Evolutionary conservation across 2,888 invertebrate genomes (phyloP).

Genomic region (Netelia fuscicornis): DNA sequence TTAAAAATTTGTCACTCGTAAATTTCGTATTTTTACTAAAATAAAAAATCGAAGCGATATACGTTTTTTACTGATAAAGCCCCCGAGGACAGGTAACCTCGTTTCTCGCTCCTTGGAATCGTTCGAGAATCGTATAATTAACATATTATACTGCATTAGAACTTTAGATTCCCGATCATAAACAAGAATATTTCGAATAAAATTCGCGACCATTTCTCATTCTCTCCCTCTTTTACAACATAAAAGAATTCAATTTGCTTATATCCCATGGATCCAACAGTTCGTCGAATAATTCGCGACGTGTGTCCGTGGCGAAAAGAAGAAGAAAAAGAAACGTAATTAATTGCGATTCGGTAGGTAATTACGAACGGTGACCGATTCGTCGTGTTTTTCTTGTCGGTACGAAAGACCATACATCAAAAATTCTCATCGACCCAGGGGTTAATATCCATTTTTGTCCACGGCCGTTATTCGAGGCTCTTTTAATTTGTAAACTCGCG

Average conservation of each 20-base stretch:
- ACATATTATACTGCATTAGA: background rate
- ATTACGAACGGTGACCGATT: background rate
- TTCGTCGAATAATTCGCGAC: background rate
- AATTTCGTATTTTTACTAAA: background rate
- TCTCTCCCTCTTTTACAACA: background rate
- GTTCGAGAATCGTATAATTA: background rate
- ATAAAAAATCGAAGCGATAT: background rate
- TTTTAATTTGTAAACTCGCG: background rate
- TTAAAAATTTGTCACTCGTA: background rate
- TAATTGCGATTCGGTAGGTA: background rate
- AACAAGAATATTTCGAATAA: background rate
- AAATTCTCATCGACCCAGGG: slow-evolving; percentile 17
- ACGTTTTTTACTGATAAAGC: background rate
- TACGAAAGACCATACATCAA: slow-evolving; percentile 25
- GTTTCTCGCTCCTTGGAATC: background rate
- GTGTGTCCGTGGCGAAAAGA: background rate
- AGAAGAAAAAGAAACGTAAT: background rate
- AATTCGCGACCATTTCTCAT: background rate
- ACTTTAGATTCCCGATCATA: background rate
- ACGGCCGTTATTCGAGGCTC: background rate
- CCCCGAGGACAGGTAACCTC: background rate
- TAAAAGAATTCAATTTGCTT: background rate
- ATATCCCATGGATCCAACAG: background rate
- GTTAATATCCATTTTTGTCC: slow-evolving; percentile 11
- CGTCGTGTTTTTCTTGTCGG: background rate